These are phyloP conservation scores for Corythornis leucogaster DNA, from an alignment of 2,797 vertebrate genomes.

Conservation along the genomic window DNA sequence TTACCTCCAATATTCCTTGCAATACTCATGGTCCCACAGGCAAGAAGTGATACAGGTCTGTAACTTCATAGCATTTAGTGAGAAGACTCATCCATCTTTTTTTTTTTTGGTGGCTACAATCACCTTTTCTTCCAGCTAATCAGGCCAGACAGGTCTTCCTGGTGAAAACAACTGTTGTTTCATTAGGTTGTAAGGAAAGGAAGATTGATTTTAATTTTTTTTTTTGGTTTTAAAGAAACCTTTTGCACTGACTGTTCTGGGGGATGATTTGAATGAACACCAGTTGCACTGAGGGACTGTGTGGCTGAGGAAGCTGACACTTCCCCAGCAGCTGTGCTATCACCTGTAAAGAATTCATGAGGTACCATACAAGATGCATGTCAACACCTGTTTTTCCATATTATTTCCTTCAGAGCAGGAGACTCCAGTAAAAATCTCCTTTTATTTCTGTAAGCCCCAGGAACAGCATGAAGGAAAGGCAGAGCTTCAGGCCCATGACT, in stretches of 20 bases:
- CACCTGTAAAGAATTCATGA: neutral
- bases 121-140: neutral
- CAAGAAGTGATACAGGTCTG: neutral
- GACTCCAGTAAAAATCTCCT: neutral
- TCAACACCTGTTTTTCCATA: accelerated
- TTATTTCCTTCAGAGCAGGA: neutral
- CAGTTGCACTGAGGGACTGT: neutral
- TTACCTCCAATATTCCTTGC: neutral
- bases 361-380: accelerated
- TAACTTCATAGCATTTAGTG: neutral
- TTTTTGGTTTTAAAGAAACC: neutral
- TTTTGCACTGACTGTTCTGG: accelerated
- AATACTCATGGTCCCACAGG: neutral
- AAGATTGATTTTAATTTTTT: neutral
- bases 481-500: neutral
- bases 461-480: neutral
- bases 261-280: neutral
- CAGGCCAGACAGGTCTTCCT: neutral
- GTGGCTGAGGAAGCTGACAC: neutral
- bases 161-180: neutral
- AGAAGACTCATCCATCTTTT: neutral
- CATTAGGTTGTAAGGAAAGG: neutral
- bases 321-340: neutral
- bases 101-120: neutral
- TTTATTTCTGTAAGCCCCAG: neutral